phyloP scores from a whole-genome alignment of 2,113 vertebrate genomes.

The Calidris pugnax region DNA sequence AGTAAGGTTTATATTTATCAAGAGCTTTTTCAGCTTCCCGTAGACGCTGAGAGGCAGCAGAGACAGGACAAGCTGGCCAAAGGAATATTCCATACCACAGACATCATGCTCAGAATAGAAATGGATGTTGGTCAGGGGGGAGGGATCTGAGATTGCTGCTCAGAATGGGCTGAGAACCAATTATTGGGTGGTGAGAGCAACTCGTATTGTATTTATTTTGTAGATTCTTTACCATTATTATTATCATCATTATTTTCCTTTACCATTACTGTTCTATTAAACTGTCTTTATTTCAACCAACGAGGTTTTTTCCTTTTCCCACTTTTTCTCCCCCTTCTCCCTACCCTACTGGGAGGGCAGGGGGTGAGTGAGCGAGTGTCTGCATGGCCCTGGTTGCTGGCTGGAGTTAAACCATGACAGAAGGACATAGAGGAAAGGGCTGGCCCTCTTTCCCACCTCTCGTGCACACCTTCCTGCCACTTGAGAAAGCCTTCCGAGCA shows the following conservation, averaged over 20 bases:
- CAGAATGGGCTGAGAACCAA: neutral
- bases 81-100: neutral
- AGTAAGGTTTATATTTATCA: neutral
- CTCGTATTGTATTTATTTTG: neutral
- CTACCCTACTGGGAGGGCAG: neutral
- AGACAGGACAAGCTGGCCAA: neutral
- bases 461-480: neutral
- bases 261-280: neutral
- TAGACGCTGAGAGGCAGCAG: neutral
- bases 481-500: neutral
- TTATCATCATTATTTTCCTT: neutral
- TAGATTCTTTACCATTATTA: neutral
- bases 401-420: neutral
- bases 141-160: neutral
- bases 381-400: neutral
- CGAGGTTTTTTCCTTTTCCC: neutral
- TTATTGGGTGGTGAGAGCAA: neutral
- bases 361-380: neutral
- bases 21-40: neutral
- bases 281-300: neutral
- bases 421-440: rapidly evolving
- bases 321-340: neutral
- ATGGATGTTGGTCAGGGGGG: neutral
- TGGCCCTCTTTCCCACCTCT: neutral
- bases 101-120: neutral